Evolutionary conservation across 2,113 vertebrate species (phyloP).

Genomic region (Saccopteryx leptura): DNA sequence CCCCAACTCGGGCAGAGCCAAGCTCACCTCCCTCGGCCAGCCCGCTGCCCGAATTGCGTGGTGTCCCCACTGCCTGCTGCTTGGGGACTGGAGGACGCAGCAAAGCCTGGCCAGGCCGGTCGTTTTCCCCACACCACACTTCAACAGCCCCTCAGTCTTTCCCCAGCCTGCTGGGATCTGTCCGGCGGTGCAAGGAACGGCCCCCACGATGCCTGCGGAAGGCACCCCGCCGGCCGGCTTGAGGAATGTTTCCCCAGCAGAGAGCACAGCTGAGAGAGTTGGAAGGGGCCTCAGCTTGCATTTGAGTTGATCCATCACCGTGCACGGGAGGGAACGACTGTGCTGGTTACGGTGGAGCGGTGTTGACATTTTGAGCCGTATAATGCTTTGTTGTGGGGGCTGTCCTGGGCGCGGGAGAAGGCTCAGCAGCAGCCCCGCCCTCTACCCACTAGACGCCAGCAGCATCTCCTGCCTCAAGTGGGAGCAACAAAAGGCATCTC

Average conservation of each 20-base stretch:
- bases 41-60: neutral
- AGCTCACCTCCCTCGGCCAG: fast-evolving
- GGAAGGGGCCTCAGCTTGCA: neutral
- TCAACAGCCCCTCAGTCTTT: neutral
- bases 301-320: neutral
- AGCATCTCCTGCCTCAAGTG: neutral
- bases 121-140: neutral
- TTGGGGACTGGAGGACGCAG: neutral
- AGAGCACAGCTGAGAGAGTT: neutral
- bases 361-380: neutral
- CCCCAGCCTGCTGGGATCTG: neutral
- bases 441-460: neutral
- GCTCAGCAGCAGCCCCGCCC: neutral
- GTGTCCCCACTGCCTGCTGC: neutral
- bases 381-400: neutral
- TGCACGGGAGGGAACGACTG: neutral
- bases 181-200: neutral
- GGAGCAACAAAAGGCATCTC: neutral
- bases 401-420: no score
- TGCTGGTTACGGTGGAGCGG: neutral
- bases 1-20: neutral
- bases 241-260: neutral
- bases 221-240: neutral
- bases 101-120: neutral
- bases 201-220: fast-evolving